Percentiles rank a stretch among this genome's conserved stretches.
Evolutionary conservation across 2,113 vertebrate species (phyloP).

Genomic region (Lucifuga dentata): DNA sequence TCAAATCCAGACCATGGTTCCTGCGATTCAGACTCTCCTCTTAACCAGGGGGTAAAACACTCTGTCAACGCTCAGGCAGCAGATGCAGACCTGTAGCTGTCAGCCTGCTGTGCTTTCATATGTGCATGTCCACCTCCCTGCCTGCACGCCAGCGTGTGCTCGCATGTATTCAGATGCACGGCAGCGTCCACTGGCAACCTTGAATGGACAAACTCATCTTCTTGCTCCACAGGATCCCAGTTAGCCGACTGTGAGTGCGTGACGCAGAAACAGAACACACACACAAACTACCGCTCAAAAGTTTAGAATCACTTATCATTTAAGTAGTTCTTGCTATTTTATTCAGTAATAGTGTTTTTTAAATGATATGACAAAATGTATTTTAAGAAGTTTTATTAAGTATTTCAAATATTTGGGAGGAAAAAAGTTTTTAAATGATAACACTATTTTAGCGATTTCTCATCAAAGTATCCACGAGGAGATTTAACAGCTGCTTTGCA

Average conservation of each 20-base stretch:
- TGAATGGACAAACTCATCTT: slow-evolving; percentile 22
- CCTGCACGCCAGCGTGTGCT: slow-evolving; percentile 23
- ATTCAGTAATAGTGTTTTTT: no score
- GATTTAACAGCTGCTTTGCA: no score
- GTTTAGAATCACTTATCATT: no score
- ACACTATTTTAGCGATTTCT: no score
- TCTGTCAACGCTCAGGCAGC: slow-evolving; percentile 14
- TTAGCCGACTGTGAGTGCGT: slow-evolving; percentile 17
- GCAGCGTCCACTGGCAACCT: slow-evolving; percentile 44
- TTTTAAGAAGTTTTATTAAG: no score
- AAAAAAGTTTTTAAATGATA: no score
- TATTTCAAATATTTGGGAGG: no score
- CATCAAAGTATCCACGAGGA: no score
- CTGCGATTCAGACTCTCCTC: background rate
- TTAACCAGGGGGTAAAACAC: slow-evolving; percentile 15
- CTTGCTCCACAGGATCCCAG: slow-evolving; percentile 11
- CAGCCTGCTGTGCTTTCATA: slow-evolving; percentile 30
- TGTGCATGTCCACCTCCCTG: slow-evolving; percentile 1
- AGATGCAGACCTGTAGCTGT: slow-evolving; percentile 19
- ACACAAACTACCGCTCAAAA: no score
- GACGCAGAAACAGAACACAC: background rate
- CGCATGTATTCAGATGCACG: slow-evolving; percentile 36
- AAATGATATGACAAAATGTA: no score
- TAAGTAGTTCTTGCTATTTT: no score
- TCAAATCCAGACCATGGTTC: slow-evolving; percentile 6